A percentile compares a stretch with the other conserved stretches of the same genome.
Conservation (phyloP, 2,888 invertebrate species). For the Nephrocerus scutellatus region DNA sequence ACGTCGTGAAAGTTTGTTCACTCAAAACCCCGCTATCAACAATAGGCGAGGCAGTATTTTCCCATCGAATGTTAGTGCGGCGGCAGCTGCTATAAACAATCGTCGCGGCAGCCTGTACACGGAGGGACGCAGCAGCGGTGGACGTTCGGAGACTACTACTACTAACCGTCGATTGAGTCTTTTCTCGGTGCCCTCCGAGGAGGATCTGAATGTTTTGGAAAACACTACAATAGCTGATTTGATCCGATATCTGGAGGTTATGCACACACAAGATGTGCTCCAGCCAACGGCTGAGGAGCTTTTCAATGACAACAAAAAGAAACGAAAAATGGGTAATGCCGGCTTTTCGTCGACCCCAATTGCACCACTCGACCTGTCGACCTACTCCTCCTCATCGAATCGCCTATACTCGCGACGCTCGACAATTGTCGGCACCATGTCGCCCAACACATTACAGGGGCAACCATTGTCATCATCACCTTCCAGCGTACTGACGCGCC, state of each 20-base stretch:
- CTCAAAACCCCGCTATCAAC: slow-evolving; percentile 37
- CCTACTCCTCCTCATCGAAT: slow-evolving; percentile 35
- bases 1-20: slow-evolving; percentile 39
- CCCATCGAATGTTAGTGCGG: slow-evolving; percentile 26
- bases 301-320: slow-evolving; percentile 26
- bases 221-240: slow-evolving; percentile 78
- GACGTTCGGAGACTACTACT: slow-evolving; percentile 25
- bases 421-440: slow-evolving; percentile 40
- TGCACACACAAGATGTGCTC: slow-evolving; percentile 52
- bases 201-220: slow-evolving; percentile 56
- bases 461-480: slow-evolving; percentile 6
- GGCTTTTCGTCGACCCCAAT: slow-evolving; percentile 21
- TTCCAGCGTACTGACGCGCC: slow-evolving; percentile 24
- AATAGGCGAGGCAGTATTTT: slow-evolving; percentile 38
- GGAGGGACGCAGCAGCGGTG: slow-evolving; percentile 22
- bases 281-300: slow-evolving; percentile 17
- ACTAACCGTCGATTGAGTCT: slow-evolving; percentile 35
- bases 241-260: slow-evolving; percentile 66
- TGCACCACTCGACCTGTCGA: slow-evolving; percentile 10
- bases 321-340: slow-evolving; percentile 53
- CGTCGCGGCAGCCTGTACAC: slow-evolving; percentile 41
- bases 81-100: slow-evolving; percentile 28
- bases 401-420: slow-evolving; percentile 40
- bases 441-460: slow-evolving; percentile 16
- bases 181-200: slow-evolving; percentile 42